Percentiles rank a stretch among this genome's conserved stretches.
Conservation (phyloP, 2,888 invertebrate species). For the Hypselothyrea guttata region DNA sequence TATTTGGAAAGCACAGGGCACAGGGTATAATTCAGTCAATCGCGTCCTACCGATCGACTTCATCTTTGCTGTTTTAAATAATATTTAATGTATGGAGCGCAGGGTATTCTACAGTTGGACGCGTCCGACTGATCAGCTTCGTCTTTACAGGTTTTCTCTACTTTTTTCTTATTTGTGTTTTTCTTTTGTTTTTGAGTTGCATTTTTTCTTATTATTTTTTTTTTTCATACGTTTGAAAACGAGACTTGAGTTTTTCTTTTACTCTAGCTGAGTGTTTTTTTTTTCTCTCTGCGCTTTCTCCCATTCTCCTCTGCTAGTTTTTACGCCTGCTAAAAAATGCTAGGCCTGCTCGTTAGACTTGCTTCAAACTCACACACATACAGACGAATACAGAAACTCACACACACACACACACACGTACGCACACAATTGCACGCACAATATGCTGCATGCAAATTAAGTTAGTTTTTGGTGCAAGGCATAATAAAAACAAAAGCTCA, state of each 20-base stretch:
- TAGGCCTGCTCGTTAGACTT: conserved; percentile 60
- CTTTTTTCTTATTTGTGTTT: conserved; percentile 1
- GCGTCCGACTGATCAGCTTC: too few relatives aligned
- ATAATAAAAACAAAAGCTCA: conserved; percentile 62
- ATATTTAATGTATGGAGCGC: too few relatives aligned
- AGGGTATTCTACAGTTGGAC: too few relatives aligned
- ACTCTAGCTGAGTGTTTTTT: conserved; percentile 1
- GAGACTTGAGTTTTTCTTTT: conserved; percentile 38
- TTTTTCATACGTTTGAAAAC: conserved; percentile 46
- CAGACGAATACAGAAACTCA: conserved; percentile 9
- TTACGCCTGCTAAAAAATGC: conserved; percentile 40
- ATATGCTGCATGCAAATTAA: conserved; percentile 66
- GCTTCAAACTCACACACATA: conserved; percentile 30
- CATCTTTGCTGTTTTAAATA: too few relatives aligned
- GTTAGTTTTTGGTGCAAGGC: conserved; percentile 66
- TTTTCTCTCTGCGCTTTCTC: not conserved
- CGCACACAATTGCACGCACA: conserved; percentile 39
- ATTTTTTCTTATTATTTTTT: conserved; percentile 6
- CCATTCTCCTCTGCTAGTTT: conserved; percentile 8
- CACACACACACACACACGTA: conserved; percentile 15
- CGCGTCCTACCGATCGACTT: too few relatives aligned
- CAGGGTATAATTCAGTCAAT: too few relatives aligned
- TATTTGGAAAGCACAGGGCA: too few relatives aligned
- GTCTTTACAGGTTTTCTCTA: not conserved
- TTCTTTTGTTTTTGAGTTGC: not conserved